phyloP scores from a whole-genome alignment of 2,888 invertebrate genomes.

The Machimus atricapillus region DNA sequence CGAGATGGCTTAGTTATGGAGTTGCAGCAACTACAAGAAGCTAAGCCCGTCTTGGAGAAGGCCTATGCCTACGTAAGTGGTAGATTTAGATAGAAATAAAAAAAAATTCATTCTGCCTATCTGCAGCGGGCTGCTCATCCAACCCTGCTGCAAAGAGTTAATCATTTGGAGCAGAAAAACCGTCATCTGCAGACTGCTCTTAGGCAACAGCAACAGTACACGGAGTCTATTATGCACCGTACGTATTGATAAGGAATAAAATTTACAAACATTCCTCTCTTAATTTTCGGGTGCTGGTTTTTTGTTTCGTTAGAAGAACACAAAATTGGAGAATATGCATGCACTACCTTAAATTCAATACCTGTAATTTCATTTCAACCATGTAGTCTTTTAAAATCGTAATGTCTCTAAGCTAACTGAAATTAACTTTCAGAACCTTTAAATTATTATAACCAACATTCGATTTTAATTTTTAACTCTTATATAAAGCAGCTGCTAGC shows the following conservation, averaged over 20 bases:
- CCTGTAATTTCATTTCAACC: not conserved
- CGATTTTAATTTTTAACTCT: not conserved
- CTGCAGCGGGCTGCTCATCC: slow-evolving; percentile 60
- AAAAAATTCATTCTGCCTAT: not conserved
- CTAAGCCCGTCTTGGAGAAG: slow-evolving; percentile 61
- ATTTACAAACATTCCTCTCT: not conserved
- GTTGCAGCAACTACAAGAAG: slow-evolving; percentile 62
- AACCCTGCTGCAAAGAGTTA: slow-evolving; percentile 60
- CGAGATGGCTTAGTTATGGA: slow-evolving; percentile 63
- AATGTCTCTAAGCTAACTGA: not conserved
- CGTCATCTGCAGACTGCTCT: slow-evolving; percentile 69
- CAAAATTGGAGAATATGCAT: not conserved
- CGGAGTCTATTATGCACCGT: slow-evolving; percentile 71
- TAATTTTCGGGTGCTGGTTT: not conserved
- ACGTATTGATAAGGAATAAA: slow-evolving; percentile 55
- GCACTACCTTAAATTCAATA: not conserved
- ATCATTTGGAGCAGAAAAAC: slow-evolving; percentile 68
- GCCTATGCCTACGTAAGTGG: slow-evolving; percentile 59
- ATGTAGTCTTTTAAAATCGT: not conserved
- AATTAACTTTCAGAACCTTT: not conserved
- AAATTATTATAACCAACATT: not conserved
- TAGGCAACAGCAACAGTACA: slow-evolving; percentile 70
- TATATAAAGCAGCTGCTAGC: not conserved
- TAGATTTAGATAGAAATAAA: not conserved
- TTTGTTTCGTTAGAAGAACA: not conserved